phyloP scores from a whole-genome alignment of 2,113 vertebrate genomes.

The Paracanthobrama guichenoti region DNA sequence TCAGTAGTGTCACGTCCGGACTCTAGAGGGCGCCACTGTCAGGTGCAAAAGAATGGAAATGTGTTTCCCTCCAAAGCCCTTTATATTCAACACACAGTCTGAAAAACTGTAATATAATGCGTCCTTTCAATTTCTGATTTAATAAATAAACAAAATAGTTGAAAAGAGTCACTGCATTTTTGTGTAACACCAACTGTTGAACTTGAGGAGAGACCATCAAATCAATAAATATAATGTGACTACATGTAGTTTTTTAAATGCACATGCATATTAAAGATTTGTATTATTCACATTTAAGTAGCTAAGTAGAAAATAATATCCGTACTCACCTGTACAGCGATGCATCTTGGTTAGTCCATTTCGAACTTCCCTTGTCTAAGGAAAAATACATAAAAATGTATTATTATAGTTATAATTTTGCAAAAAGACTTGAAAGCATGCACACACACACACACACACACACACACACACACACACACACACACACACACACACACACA shows the following conservation, averaged over 20 bases:
- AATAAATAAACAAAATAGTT: background rate
- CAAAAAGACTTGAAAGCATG: background rate
- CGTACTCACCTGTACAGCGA: background rate
- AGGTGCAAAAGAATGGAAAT: background rate
- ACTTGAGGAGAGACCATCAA: background rate
- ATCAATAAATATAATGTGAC: background rate
- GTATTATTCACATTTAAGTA: background rate
- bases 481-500: too few relatives aligned
- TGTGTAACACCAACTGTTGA: background rate
- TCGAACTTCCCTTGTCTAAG: background rate
- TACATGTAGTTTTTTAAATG: background rate
- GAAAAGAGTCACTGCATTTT: background rate
- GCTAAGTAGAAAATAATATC: background rate
- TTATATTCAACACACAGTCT: background rate
- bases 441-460: too few relatives aligned
- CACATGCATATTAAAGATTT: background rate
- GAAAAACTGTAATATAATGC: background rate
- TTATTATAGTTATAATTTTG: background rate
- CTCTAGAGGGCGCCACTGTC: slow-evolving; percentile 19
- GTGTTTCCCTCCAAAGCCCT: background rate
- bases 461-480: too few relatives aligned
- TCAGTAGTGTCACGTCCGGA: background rate
- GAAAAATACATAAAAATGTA: background rate
- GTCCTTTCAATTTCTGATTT: background rate
- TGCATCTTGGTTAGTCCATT: background rate